Evolutionary conservation across 2,797 vertebrate species (phyloP).

Genomic region (Eospalax fontanierii): DNA sequence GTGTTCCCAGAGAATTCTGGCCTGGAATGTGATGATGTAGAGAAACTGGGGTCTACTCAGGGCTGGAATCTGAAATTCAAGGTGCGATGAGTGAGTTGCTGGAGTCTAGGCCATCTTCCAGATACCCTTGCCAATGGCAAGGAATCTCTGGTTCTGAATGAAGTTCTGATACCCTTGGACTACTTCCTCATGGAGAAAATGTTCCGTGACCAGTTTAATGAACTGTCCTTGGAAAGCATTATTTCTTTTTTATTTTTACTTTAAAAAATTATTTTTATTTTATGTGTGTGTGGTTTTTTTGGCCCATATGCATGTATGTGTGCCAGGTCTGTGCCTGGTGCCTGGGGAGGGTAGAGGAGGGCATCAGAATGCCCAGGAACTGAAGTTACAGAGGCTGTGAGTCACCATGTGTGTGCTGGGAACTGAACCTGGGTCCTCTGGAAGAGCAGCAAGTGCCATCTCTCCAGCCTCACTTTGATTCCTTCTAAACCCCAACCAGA

Average conservation of each 20-base stretch:
- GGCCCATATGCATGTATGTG: too few species aligned
- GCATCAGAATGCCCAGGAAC: too few species aligned
- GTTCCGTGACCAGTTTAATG: background rate
- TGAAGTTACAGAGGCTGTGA: too few species aligned
- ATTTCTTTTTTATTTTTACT: background rate
- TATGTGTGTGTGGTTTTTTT: too few species aligned
- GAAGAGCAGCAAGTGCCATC: too few species aligned
- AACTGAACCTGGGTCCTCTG: too few species aligned
- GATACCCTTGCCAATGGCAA: background rate
- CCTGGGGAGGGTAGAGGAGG: too few species aligned
- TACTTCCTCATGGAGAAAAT: constrained; percentile 25
- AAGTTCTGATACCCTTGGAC: background rate
- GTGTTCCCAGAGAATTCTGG: constrained; percentile 8
- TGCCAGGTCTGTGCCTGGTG: too few species aligned
- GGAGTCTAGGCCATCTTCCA: background rate
- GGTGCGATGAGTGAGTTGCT: background rate
- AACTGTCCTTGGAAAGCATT: constrained; percentile 47
- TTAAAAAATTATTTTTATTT: too few species aligned
- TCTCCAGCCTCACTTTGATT: background rate
- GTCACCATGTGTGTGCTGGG: too few species aligned
- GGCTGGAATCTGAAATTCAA: background rate
- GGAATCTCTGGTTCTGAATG: background rate
- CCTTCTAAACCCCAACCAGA: background rate
- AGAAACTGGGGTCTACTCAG: background rate
- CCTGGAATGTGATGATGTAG: background rate